These are phyloP conservation scores for Coregonus clupeaformis DNA, from an alignment of 2,113 vertebrate species.

Conservation along the genomic window DNA sequence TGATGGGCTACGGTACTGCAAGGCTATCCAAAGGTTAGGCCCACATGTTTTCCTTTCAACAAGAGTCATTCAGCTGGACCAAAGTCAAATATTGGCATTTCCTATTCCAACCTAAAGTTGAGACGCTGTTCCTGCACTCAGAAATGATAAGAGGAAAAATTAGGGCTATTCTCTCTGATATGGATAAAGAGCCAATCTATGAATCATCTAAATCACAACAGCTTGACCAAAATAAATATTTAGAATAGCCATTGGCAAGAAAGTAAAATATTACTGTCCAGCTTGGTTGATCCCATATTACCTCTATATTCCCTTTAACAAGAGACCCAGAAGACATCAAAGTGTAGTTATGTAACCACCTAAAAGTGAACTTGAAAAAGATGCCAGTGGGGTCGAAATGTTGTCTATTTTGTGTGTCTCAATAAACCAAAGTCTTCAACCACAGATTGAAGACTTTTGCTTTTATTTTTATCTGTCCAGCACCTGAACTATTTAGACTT, in stretches of 20 bases:
- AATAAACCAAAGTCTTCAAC: too few species aligned
- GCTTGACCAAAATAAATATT: constrained; percentile 1
- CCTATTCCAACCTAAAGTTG: too few species aligned
- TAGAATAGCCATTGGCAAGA: neutral
- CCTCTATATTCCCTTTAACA: neutral
- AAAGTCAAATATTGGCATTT: too few species aligned
- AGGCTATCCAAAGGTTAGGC: neutral
- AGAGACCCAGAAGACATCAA: neutral
- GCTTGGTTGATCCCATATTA: neutral
- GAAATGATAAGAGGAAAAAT: constrained; percentile 12
- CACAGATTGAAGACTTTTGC: too few species aligned
- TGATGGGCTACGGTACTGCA: neutral
- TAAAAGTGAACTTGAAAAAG: too few species aligned
- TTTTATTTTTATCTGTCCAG: too few species aligned
- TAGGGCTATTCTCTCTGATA: neutral
- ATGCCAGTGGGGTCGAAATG: too few species aligned
- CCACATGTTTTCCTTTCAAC: too few species aligned
- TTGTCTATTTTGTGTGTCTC: too few species aligned
- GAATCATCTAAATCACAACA: constrained; percentile 3
- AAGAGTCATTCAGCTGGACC: too few species aligned
- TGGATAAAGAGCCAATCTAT: neutral
- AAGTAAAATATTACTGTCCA: neutral
- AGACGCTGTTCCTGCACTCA: neutral
- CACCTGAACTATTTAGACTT: too few species aligned
- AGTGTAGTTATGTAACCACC: too few species aligned